Base-by-base conservation (phyloP, 2,113 vertebrate species). In the Strix aluco region DNA sequence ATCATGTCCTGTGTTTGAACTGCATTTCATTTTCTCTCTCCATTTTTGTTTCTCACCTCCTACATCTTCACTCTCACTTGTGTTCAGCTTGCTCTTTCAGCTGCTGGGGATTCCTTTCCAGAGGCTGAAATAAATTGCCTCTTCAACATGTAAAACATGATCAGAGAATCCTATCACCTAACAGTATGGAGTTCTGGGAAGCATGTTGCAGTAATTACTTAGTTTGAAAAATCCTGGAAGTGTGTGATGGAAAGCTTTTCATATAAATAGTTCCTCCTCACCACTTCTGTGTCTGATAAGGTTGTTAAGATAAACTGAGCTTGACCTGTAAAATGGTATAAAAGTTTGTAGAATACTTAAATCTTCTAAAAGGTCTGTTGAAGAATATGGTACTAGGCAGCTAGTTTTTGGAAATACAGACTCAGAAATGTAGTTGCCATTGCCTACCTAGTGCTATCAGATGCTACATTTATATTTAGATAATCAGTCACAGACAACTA, bases 21-120 rank as follows among this genome's bases (percentile, higher is more conserved):
- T 78, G 49, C 57, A 36, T 87, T 89, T 96, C 61, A 21, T 70
- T 84, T 94, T 92, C 61, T 75, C 11, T 83, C 47, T 72, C 42
- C 7, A 32, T 66, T 67, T 67, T 62, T 79, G 1, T 78, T 93
- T 96, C 57, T 96, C 47, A 86, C 91, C 70, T 95, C 91, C 72
- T 94, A 72, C 49, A 40, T 92, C 44, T 78, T 79, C 9, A 17
- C 4, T 88, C 40, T 89, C 34, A 40, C 30, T 86, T 2, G 1
- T 20, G 19, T 75, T 92, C 47, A 84, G 57, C 44, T 91, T 84
- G 55, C 13, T 92, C 27, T 91, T 96, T 94, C 83, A 87, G 57
- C 57, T 96, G 34, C 70, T 87, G 78, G 91, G 73, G 34, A 72
- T 95, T 94, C 91, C 89, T 96, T 95, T 87, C 57, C 54, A 84